phyloP scores from a whole-genome alignment of 2,113 vertebrate species.

The Seriola aureovittata region DNA sequence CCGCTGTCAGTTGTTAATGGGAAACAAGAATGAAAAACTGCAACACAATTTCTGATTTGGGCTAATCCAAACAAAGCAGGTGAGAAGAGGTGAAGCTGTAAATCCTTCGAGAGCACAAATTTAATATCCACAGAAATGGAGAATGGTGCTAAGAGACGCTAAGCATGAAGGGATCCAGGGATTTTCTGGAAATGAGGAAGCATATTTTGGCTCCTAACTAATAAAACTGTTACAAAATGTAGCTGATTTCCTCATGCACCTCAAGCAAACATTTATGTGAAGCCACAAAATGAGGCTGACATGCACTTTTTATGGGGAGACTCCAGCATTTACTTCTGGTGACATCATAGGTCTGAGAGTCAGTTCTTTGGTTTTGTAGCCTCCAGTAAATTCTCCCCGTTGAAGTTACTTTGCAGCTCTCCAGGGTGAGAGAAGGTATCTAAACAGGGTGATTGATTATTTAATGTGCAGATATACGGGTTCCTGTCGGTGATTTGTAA shows the following conservation, averaged over 20 bases:
- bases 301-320: constrained; percentile 38
- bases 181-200: constrained; percentile 21
- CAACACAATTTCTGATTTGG: constrained; percentile 37
- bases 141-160: constrained; percentile 12
- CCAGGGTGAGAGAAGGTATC: constrained; percentile 28
- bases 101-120: constrained; percentile 36
- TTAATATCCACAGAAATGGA: constrained; percentile 42
- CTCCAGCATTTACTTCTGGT: constrained; percentile 44
- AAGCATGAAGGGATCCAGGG: constrained; percentile 7
- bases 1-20: constrained; percentile 57
- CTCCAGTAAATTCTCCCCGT: constrained; percentile 47
- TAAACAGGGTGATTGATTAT: constrained; percentile 50
- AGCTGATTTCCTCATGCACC: constrained; percentile 41
- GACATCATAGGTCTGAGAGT: constrained; percentile 41
- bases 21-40: constrained; percentile 52
- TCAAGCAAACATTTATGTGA: constrained; percentile 43
- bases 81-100: constrained; percentile 38
- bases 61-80: constrained; percentile 24
- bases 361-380: constrained; percentile 20
- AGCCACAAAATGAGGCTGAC: constrained; percentile 46
- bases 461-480: constrained; percentile 42
- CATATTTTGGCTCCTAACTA: constrained; percentile 23
- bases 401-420: constrained; percentile 45
- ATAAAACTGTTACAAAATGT: constrained; percentile 28
- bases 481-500: constrained; percentile 45